These are phyloP conservation scores for Yponomeuta malinellus DNA, from an alignment of 2,888 invertebrate species.

Conservation along the genomic window DNA sequence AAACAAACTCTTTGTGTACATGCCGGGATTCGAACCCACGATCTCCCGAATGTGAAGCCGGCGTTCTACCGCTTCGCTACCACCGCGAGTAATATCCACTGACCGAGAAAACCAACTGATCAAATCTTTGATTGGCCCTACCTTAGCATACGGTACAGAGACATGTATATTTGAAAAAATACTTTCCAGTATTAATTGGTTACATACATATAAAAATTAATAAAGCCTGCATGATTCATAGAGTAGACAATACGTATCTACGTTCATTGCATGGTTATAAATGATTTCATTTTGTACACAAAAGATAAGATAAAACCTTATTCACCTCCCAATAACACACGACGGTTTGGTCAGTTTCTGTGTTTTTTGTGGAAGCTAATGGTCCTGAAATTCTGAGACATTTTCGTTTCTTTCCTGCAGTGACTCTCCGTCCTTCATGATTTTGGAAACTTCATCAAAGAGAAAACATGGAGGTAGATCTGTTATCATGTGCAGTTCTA, in stretches of 20 bases:
- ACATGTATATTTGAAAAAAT: too few relatives aligned
- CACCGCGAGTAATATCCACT: too few relatives aligned
- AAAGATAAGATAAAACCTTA: neutral
- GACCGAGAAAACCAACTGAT: too few relatives aligned
- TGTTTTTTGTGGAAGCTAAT: neutral
- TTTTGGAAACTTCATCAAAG: neutral
- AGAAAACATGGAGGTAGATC: neutral
- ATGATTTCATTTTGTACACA: constrained; percentile 1
- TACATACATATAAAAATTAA: too few relatives aligned
- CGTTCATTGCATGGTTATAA: neutral
- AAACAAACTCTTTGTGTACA: too few relatives aligned
- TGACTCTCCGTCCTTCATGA: neutral
- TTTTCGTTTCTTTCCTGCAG: neutral
- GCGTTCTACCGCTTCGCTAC: too few relatives aligned
- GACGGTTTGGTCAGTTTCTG: neutral
- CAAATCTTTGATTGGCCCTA: too few relatives aligned
- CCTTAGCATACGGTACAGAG: too few relatives aligned
- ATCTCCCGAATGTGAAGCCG: too few relatives aligned
- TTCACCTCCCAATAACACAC: neutral
- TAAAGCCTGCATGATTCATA: neutral
- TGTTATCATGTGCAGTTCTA: neutral
- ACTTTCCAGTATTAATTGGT: too few relatives aligned
- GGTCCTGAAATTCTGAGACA: neutral
- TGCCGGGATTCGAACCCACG: too few relatives aligned
- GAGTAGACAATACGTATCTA: neutral